These are phyloP conservation scores for Orestias chungarensis DNA, from an alignment of 2,797 vertebrate genomes.

Conservation along the genomic window DNA sequence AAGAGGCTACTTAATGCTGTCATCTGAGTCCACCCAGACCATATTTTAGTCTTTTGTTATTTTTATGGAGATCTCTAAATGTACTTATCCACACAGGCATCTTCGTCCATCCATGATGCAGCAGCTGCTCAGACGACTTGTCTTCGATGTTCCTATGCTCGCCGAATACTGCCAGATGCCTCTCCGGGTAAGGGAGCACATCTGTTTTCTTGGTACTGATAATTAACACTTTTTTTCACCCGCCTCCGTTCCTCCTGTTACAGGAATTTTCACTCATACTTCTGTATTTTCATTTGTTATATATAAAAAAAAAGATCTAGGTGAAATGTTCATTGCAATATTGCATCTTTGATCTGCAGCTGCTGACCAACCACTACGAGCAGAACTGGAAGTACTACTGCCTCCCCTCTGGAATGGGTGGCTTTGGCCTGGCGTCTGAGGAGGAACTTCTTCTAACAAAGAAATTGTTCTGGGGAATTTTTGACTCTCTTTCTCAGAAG, in stretches of 20 bases:
- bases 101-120: conserved; percentile 96
- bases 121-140: conserved; percentile 93
- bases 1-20: no score
- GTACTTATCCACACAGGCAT: conserved; percentile 77
- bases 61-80: neutral
- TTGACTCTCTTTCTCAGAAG: conserved; percentile 96
- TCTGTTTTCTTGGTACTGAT: neutral
- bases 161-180: conserved; percentile 96
- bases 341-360: conserved; percentile 73
- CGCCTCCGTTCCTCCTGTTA: no score
- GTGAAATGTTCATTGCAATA: no score
- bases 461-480: conserved; percentile 98
- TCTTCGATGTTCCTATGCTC: conserved; percentile 95
- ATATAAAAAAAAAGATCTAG: neutral
- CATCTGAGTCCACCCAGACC: neutral
- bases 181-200: conserved; percentile 81
- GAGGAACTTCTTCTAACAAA: conserved; percentile 96
- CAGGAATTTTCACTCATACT: neutral
- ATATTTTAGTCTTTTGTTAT: neutral
- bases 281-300: neutral
- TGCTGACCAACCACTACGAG: conserved; percentile 95
- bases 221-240: conserved; percentile 10
- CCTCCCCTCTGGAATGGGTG: conserved; percentile 90
- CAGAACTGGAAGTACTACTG: conserved; percentile 99
- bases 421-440: conserved; percentile 90